Percentiles rank a stretch among this genome's conserved stretches.
phyloP scores from a whole-genome alignment of 92 coral and sea anemone genomes.

The Hydrozoanthus gracilis region DNA sequence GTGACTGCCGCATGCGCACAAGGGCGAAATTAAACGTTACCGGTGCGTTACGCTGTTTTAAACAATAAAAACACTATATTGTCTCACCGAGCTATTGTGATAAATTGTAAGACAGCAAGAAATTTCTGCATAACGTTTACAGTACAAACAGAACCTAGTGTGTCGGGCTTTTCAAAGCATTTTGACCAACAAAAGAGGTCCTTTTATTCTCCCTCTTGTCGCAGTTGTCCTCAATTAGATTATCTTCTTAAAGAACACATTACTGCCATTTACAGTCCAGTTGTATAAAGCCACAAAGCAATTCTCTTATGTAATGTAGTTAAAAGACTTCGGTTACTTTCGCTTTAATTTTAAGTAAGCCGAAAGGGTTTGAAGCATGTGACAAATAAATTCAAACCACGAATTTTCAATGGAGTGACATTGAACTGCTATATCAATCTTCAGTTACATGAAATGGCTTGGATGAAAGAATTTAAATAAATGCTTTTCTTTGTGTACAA shows the following conservation, averaged over 20 bases:
- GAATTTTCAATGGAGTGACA: neutral
- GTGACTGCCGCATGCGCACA: too few relatives aligned
- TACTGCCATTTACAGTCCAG: neutral
- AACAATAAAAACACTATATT: neutral
- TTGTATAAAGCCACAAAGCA: neutral
- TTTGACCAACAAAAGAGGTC: conserved; percentile 30
- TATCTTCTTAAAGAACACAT: neutral
- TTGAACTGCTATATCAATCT: neutral
- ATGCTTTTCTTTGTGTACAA: neutral
- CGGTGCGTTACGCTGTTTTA: neutral
- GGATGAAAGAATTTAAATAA: neutral
- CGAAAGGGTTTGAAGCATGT: neutral
- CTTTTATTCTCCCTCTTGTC: conserved; percentile 9
- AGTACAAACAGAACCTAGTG: conserved; percentile 4
- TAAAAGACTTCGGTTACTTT: conserved; percentile 11
- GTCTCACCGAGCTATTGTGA: conserved; percentile 15
- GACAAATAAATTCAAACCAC: neutral
- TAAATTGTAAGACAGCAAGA: conserved; percentile 26
- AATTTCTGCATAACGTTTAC: conserved; percentile 29
- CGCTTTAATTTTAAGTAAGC: neutral
- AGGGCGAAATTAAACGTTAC: neutral
- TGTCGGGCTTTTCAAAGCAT: conserved; percentile 41
- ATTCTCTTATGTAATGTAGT: neutral
- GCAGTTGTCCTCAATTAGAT: neutral
- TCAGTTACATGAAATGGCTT: neutral